Conservation (phyloP, 2,797 vertebrate genomes). For the Scyliorhinus canicula region DNA sequence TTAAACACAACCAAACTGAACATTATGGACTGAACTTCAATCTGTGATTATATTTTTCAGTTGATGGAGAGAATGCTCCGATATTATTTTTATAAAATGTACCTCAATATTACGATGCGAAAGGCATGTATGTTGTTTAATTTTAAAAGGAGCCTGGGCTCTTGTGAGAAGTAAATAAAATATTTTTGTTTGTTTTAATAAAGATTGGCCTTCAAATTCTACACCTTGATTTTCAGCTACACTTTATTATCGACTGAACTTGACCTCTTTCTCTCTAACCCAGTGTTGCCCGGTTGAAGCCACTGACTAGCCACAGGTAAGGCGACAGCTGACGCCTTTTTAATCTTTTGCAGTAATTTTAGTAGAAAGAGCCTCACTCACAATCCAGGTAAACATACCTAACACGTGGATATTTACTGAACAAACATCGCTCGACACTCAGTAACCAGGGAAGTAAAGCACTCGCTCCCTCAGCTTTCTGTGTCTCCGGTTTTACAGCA, state of each 20-base stretch:
- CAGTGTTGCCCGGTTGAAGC: not conserved
- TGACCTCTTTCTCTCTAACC: not conserved
- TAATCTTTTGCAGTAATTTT: not conserved
- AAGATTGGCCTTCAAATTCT: not conserved
- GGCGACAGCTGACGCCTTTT: not conserved
- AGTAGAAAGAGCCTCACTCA: not conserved
- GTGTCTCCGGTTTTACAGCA: not conserved
- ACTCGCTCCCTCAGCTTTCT: not conserved
- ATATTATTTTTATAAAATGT: conserved; percentile 35
- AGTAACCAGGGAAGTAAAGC: not conserved
- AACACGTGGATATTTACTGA: not conserved
- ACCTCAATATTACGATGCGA: not conserved
- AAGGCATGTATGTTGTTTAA: conserved; percentile 33
- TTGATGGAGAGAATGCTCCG: conserved; percentile 36
- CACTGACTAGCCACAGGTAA: not conserved
- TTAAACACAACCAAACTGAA: conserved; percentile 53
- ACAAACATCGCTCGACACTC: not conserved
- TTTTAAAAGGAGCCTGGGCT: conserved; percentile 41
- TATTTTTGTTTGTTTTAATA: conserved; percentile 28
- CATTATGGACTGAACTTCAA: conserved; percentile 43
- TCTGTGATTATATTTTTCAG: conserved; percentile 38
- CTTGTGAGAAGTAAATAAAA: not conserved
- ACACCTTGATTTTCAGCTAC: not conserved
- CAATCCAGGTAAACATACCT: not conserved
- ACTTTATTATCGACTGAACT: not conserved